These are phyloP conservation scores for Lethrus apterus DNA, from an alignment of 1,140 invertebrate species.

Conservation along the genomic window DNA sequence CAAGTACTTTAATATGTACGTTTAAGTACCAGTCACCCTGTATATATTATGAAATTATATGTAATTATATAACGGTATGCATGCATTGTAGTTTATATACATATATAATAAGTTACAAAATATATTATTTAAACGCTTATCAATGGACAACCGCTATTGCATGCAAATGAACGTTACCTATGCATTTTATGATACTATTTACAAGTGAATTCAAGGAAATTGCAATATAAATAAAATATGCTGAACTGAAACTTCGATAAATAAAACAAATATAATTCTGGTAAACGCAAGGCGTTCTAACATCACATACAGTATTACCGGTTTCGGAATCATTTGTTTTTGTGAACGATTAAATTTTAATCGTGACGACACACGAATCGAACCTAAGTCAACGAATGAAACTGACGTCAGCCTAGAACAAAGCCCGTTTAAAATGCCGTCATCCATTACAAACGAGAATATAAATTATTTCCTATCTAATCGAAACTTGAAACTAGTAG, in stretches of 20 bases:
- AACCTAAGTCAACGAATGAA: conserved; percentile 21
- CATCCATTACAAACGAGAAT: conserved; percentile 18
- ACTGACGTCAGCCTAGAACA: conserved; percentile 22
- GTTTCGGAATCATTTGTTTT: conserved; percentile 20
- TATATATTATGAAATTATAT: too few relatives aligned
- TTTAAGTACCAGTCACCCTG: too few relatives aligned
- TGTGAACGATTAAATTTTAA: conserved; percentile 22
- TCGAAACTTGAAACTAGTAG: conserved; percentile 23
- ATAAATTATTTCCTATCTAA: conserved; percentile 24
- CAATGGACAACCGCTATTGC: too few relatives aligned
- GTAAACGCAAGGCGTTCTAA: conserved; percentile 16
- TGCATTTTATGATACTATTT: conserved; percentile 16
- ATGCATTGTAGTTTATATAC: too few relatives aligned
- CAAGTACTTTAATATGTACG: too few relatives aligned
- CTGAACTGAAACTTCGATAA: conserved; percentile 18
- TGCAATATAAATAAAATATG: conserved; percentile 16
- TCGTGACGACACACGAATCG: conserved; percentile 21
- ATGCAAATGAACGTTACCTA: conserved; percentile 12
- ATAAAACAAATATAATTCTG: conserved; percentile 23
- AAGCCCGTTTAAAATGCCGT: conserved; percentile 23
- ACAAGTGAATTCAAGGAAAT: conserved; percentile 16
- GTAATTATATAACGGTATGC: too few relatives aligned
- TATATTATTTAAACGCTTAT: too few relatives aligned
- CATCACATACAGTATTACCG: neutral
- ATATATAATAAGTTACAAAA: too few relatives aligned